Evolutionary conservation across 1,140 invertebrate genomes (phyloP).

Genomic region (Pachypsylla venusta): DNA sequence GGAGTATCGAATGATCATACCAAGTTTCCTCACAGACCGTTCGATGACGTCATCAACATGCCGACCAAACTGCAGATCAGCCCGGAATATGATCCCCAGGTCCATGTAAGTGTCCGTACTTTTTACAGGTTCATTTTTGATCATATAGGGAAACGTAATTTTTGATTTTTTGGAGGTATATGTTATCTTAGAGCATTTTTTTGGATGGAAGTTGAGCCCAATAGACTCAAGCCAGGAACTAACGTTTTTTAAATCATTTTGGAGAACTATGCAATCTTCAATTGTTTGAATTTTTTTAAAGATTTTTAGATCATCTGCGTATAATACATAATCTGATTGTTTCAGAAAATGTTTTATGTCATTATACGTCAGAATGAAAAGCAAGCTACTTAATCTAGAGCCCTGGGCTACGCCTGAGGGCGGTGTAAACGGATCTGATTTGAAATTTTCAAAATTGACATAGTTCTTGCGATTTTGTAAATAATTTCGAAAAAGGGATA

Average conservation of each 20-base stretch:
- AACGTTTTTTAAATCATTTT: not conserved
- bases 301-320: constrained; percentile 4
- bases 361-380: constrained; percentile 3
- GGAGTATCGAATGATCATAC: too few relatives aligned
- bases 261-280: not conserved
- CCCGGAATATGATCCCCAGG: too few relatives aligned
- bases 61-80: too few relatives aligned
- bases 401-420: not conserved
- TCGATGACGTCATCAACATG: too few relatives aligned
- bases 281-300: not conserved
- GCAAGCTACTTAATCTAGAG: not conserved
- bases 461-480: not conserved
- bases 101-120: too few relatives aligned
- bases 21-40: too few relatives aligned
- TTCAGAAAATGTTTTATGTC: not conserved
- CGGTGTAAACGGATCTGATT: not conserved
- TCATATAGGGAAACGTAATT: too few relatives aligned
- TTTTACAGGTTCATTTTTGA: too few relatives aligned
- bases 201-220: not conserved
- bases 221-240: not conserved
- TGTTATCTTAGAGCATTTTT: too few relatives aligned
- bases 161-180: too few relatives aligned
- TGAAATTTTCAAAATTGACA: not conserved
- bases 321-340: not conserved
- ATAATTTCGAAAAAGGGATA: not conserved